These are phyloP conservation scores for Spongia lamella DNA, from an alignment of 37 sponge, comb jelly and placozoan species.

Conservation along the genomic window DNA sequence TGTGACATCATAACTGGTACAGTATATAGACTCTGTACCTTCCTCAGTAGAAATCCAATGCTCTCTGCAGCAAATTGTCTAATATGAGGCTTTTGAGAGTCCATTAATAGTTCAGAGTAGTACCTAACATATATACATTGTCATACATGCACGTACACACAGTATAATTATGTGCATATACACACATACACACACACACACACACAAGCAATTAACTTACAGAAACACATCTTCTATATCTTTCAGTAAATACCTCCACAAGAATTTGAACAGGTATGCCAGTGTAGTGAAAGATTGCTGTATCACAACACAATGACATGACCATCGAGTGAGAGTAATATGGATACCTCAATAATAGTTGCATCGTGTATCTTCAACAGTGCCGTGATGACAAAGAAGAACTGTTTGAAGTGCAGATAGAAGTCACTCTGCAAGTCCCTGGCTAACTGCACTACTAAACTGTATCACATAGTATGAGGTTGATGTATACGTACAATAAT, in stretches of 20 bases:
- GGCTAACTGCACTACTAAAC: slow-evolving; percentile 81
- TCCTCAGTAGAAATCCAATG: slow-evolving; percentile 81
- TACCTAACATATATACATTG: slow-evolving; percentile 13
- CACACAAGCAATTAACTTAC: slow-evolving; percentile 26
- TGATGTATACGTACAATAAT: not conserved
- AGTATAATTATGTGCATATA: not conserved
- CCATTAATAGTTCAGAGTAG: slow-evolving; percentile 64
- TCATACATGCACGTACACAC: not conserved
- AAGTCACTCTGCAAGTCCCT: slow-evolving; percentile 88
- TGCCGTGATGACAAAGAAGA: slow-evolving; percentile 65
- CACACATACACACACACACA: not conserved
- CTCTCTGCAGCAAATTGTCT: slow-evolving; percentile 90
- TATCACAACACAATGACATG: slow-evolving; percentile 13
- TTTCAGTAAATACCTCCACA: slow-evolving; percentile 79
- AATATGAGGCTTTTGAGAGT: slow-evolving; percentile 68
- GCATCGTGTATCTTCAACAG: slow-evolving; percentile 52
- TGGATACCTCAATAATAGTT: slow-evolving; percentile 70
- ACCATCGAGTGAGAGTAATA: not conserved
- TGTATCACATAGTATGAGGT: slow-evolving; percentile 4
- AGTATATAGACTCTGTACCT: slow-evolving; percentile 26
- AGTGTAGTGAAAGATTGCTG: slow-evolving; percentile 81
- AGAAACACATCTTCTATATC: slow-evolving; percentile 66
- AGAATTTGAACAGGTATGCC: slow-evolving; percentile 85
- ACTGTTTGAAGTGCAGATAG: slow-evolving; percentile 72
- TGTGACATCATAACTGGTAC: too few species aligned